Percentiles rank a stretch among this genome's conserved stretches.
Conservation (phyloP, 2,797 vertebrate genomes). For the Hafferia zeledoni region DNA sequence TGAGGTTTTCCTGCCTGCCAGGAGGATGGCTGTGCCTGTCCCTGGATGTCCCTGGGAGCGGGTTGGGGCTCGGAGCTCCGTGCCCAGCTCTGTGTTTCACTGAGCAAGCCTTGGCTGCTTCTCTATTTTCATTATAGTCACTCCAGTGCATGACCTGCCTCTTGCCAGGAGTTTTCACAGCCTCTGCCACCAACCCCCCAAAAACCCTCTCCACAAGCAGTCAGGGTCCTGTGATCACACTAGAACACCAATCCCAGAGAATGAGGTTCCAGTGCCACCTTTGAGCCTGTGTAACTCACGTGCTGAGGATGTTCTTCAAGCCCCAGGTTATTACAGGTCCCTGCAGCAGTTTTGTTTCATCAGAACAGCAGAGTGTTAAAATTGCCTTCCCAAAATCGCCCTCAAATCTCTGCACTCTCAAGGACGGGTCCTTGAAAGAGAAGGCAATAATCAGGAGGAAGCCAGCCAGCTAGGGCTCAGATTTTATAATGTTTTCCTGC, state of each 20-base stretch:
- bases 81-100: not conserved
- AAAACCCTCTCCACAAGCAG: rapidly evolving
- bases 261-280: not conserved
- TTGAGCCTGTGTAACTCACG: not conserved
- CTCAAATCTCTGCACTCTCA: slow-evolving; percentile 52
- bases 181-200: not conserved
- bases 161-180: not conserved
- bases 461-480: slow-evolving; percentile 66
- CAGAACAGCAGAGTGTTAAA: not conserved
- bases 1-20: not conserved
- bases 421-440: slow-evolving; percentile 66
- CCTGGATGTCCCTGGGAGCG: too few species aligned
- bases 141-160: not conserved
- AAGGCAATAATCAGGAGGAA: slow-evolving; percentile 74
- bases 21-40: not conserved
- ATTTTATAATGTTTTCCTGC: slow-evolving; percentile 78
- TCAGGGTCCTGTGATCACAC: not conserved
- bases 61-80: not conserved
- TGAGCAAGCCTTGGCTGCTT: not conserved
- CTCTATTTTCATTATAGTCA: not conserved
- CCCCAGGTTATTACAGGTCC: not conserved
- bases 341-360: slow-evolving; percentile 40
- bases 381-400: slow-evolving; percentile 39
- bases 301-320: not conserved
- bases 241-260: not conserved